Conservation (phyloP, 1,140 invertebrate genomes). For the Apis mellifera region Amel_HAv3.1 CM009931.2:27701001-27701500, state of each 20-base stretch:
- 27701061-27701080: background rate
- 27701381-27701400: constrained; percentile 39
- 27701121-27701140: background rate
- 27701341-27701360: constrained; percentile 30
- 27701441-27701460: constrained; percentile 33
- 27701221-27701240: constrained; percentile 36
- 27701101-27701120: background rate
- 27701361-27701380: constrained; percentile 8
- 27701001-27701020: background rate
- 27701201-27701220: constrained; percentile 20
- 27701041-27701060: constrained; percentile 3
- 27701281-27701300: constrained; percentile 68
- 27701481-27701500: no score
- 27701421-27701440: constrained; percentile 50
- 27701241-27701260: constrained; percentile 71
- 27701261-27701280: constrained; percentile 79
- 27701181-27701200: background rate
- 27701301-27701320: constrained; percentile 56
- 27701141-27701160: constrained; percentile 24
- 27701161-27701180: constrained; percentile 1
- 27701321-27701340: constrained; percentile 31
- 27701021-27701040: background rate
- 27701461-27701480: background rate
- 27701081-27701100: background rate
- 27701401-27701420: constrained; percentile 35